Base-by-base conservation (phyloP, 2,888 invertebrate species). In the Erebia epiphron region DNA sequence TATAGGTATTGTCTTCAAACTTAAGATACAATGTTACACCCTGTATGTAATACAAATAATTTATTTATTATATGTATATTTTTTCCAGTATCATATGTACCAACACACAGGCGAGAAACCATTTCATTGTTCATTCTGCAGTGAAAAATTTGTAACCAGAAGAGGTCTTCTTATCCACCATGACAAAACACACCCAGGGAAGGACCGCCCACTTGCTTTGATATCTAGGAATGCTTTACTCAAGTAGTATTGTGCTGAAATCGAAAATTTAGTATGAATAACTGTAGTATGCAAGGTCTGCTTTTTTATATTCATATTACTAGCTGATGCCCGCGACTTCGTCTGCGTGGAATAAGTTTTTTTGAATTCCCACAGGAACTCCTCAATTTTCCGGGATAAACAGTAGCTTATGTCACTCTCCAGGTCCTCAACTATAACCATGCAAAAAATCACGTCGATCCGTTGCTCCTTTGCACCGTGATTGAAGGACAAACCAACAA, bases 71-170 rank as follows among this genome's bases (percentile, higher is more conserved):
- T 16, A 54, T 16, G 16, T n/a, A 18, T 69, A 35, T 61, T 72
- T 68, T 68, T 89, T 89, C 71, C 84, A 92, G 91, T 91, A 89
- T 75, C 92, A 92, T 77, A 90, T 90, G 88, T 91, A 84, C 75
- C 88, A 90, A 78, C 98, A 98, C 82, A 98, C 98, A 0, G 98
- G 98, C 63, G 97, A 98, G 85, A 98, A 98, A 85, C 98, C 98
- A 43, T 98, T 97, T 86, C 97, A 97, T 86, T 98, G 98, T 87
- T 96, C 97, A 54, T 97, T 97, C 85, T 92, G 92, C 71, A 56
- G 83, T 21, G 87, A 86, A 60, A 85, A 85, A 69, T 92, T 89
- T 76, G 85, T 91, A 4, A 90, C 91, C 1, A 82, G 86, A 75
- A 83, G 82, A 79, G 91, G 90, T n/a, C 78, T 91, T 35, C 75